Evolutionary conservation across 2,888 invertebrate species (phyloP).

Genomic region (Sinodicranocentrus sp.): DNA sequence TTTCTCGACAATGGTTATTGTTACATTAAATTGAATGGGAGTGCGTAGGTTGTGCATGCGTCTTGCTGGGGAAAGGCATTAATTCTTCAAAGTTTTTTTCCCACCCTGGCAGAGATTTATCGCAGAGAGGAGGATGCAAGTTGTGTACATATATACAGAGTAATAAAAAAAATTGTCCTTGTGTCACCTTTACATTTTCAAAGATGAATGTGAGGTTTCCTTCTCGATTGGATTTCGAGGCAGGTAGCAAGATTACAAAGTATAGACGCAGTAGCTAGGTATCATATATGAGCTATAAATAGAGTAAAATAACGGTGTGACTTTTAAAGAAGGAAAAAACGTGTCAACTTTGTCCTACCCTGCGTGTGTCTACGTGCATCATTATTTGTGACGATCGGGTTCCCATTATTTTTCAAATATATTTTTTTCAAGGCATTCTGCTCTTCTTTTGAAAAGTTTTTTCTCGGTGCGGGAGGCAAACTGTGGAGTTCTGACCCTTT

Average conservation of each 20-base stretch:
- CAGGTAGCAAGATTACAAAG: slow-evolving; percentile 19
- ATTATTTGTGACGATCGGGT: slow-evolving; percentile 8
- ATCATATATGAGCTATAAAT: neutral
- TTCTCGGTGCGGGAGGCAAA: slow-evolving; percentile 52
- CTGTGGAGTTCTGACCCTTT: slow-evolving; percentile 27
- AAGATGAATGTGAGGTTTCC: too few species aligned
- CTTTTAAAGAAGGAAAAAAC: slow-evolving; percentile 32
- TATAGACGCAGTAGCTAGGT: neutral
- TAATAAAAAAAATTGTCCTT: too few species aligned
- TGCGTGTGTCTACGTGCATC: neutral
- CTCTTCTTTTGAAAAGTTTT: neutral
- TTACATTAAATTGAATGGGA: slow-evolving; percentile 46
- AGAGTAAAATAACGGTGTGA: neutral
- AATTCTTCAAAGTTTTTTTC: slow-evolving; percentile 51
- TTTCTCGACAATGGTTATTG: slow-evolving; percentile 16
- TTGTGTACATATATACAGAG: neutral
- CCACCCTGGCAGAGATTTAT: slow-evolving; percentile 67
- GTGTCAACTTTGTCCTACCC: slow-evolving; percentile 65
- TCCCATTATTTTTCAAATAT: neutral
- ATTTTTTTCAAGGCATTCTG: neutral
- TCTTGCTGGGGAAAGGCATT: slow-evolving; percentile 29
- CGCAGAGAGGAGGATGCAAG: neutral
- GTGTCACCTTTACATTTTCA: too few species aligned
- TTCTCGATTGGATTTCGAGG: neutral
- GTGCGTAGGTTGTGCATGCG: slow-evolving; percentile 42